Base-by-base conservation (phyloP, 2,888 invertebrate genomes). In the Eudemis profundana region DNA sequence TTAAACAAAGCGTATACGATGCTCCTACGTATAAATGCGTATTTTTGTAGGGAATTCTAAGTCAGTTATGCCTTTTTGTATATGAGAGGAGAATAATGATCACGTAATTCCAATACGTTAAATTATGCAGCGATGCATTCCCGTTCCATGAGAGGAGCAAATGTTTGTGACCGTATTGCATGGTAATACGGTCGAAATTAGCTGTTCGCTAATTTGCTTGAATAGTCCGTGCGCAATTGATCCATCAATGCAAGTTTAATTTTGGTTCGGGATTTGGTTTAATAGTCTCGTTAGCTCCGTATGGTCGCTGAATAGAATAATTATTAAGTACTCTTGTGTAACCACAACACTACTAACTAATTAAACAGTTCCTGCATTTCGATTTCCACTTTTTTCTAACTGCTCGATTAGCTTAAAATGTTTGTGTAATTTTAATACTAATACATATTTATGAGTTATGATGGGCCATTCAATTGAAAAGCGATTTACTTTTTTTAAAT, bases 1-100 rank as follows among this genome's bases (percentile, higher is more conserved):
- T 70, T 69, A 72, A 76, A 77, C 74, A 76, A 75, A 76, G 74
- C 68, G 8, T 19, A n/a, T 1, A 10, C 2, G 17, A 5, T 19
- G 8, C 29, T 14, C 12, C 12, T 17, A 44, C 17, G 7, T 8
- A 17, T 44, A 44, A 56, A 17, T 29, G 36, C 17, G 17, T 56
- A 56, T 29, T n/a, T 12, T n/a, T 27, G 7, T 15, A 5, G 56
- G 29, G 2, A 2, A n/a, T 19, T 44, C 29, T 42, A 2, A 44
- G 42, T 17, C n/a, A 12, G 14, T 56, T 56, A 56, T n/a, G 8
- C 2, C 42, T 7, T 56, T 56, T 29, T 23, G 5, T 29, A 51
- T 8, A 56, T n/a, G n/a, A 2, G 7, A 17, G 15, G 12, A 27
- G 29, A 61, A 68, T 71, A 70, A 70, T 71, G 72, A 74, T 73